Conservation (phyloP, 2,113 vertebrate species). For the Phycodurus eques region DNA sequence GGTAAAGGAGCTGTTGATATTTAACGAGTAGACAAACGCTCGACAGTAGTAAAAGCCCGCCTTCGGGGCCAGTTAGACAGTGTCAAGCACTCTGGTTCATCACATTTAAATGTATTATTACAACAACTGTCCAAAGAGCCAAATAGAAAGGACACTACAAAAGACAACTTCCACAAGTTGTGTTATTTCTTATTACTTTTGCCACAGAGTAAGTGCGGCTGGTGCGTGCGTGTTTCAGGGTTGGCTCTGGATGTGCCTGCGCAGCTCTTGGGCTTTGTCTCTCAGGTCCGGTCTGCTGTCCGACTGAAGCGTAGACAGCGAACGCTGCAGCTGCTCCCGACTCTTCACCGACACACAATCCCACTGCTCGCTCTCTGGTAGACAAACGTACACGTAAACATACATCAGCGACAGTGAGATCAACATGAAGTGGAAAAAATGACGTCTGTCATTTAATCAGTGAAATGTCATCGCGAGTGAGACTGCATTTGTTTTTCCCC, state of each 20-base stretch:
- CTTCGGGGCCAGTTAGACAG: conserved; percentile 41
- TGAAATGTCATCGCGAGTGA: too few species aligned
- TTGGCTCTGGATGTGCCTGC: conserved; percentile 83
- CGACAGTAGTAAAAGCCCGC: conserved; percentile 57
- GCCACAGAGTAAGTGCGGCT: background rate
- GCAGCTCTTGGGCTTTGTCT: conserved; percentile 86
- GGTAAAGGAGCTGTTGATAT: conserved; percentile 9
- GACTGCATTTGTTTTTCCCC: too few species aligned
- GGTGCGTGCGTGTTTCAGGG: conserved; percentile 49
- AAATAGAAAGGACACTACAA: conserved; percentile 29
- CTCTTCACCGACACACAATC: conserved; percentile 83
- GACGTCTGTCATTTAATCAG: too few species aligned
- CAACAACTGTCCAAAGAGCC: conserved; percentile 40
- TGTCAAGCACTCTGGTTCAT: conserved; percentile 53
- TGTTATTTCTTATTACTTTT: conserved; percentile 13
- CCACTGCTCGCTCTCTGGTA: conserved; percentile 86
- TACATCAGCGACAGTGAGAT: background rate
- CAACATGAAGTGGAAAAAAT: too few species aligned
- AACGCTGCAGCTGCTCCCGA: conserved; percentile 82
- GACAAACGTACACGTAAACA: background rate
- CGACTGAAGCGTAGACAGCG: conserved; percentile 84
- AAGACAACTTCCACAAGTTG: background rate
- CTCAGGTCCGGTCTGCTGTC: conserved; percentile 89
- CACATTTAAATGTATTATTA: conserved; percentile 35
- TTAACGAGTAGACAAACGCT: conserved; percentile 39